Percentiles rank a stretch among this genome's conserved stretches.
These are phyloP conservation scores for Thera obeliscata DNA, from an alignment of 2,888 invertebrate species.

Conservation along the genomic window DNA sequence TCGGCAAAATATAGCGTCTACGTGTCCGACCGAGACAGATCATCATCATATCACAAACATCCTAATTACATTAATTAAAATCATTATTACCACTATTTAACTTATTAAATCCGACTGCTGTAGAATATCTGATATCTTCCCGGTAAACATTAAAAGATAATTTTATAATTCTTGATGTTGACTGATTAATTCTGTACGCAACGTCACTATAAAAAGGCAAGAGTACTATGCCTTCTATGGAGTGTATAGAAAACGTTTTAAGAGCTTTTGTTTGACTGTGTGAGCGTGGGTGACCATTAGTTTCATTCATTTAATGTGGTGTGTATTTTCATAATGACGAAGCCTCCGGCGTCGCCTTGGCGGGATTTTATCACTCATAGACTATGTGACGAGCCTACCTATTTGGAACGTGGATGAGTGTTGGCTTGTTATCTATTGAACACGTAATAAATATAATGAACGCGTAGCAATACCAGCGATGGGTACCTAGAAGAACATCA, in stretches of 20 bases:
- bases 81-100: constrained; percentile 54
- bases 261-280: constrained; percentile 72
- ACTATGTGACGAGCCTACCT: constrained; percentile 47
- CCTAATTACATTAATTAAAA: constrained; percentile 69
- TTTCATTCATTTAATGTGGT: constrained; percentile 71
- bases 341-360: constrained; percentile 63
- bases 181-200: constrained; percentile 39
- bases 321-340: constrained; percentile 71
- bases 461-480: constrained; percentile 1
- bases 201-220: constrained; percentile 38
- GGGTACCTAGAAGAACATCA: constrained; percentile 17
- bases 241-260: constrained; percentile 56
- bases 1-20: background rate
- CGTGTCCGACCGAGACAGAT: constrained; percentile 50
- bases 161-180: constrained; percentile 6
- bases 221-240: constrained; percentile 50
- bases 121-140: constrained; percentile 60
- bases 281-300: constrained; percentile 74
- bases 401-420: constrained; percentile 35
- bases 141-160: constrained; percentile 36
- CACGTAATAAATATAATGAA: constrained; percentile 19
- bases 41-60: constrained; percentile 50
- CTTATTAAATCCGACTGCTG: constrained; percentile 60
- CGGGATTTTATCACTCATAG: constrained; percentile 51
- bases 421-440: constrained; percentile 17